These are phyloP conservation scores for Peromyscus polionotus DNA, from an alignment of 2,113 vertebrate genomes.

Conservation along the genomic window DNA sequence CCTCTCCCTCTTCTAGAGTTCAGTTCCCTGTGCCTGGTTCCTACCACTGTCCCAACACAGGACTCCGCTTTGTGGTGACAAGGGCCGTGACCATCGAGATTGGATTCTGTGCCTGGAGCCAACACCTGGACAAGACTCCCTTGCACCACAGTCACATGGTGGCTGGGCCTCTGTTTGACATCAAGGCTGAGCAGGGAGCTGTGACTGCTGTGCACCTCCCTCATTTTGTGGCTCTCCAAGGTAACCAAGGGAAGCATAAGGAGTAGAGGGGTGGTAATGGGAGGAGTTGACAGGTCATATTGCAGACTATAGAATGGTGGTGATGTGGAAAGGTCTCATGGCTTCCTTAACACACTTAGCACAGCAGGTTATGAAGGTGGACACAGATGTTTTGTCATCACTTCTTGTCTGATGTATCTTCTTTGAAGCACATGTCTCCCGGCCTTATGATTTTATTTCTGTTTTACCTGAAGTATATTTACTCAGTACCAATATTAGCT, in stretches of 20 bases:
- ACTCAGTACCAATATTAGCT: background rate
- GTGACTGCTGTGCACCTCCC: constrained; percentile 49
- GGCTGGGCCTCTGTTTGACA: constrained; percentile 64
- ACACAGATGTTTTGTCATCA: background rate
- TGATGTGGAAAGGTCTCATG: background rate
- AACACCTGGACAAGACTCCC: background rate
- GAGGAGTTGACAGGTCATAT: background rate
- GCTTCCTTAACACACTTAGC: background rate
- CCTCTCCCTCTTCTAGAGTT: constrained; percentile 39
- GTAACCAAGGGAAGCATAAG: background rate
- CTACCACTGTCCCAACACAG: constrained; percentile 56
- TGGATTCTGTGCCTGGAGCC: constrained; percentile 42
- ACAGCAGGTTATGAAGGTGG: background rate
- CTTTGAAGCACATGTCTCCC: background rate
- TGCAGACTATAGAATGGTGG: no score
- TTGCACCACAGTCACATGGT: background rate
- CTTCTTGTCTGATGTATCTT: background rate
- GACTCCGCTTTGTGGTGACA: constrained; percentile 66
- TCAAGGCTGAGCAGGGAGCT: background rate
- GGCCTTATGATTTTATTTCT: background rate
- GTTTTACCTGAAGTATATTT: background rate
- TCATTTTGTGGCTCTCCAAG: constrained; percentile 71
- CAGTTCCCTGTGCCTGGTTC: background rate
- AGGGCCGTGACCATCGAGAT: background rate
- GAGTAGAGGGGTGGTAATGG: background rate